Base-by-base conservation (phyloP, 2,888 invertebrate species). In the Hypsopygia costalis region DNA sequence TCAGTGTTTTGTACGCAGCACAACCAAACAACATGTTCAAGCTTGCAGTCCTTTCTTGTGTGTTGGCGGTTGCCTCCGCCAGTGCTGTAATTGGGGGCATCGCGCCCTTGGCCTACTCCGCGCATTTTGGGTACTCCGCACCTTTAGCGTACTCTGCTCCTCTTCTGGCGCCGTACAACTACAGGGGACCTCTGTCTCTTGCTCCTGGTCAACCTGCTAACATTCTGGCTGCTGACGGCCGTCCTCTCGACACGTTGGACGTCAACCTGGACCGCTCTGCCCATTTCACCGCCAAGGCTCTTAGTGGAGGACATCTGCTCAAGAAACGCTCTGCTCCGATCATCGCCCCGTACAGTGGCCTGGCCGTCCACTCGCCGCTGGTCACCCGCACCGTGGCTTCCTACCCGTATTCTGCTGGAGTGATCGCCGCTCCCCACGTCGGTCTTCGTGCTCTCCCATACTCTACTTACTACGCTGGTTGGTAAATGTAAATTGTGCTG, bases 21-120 rank as follows among this genome's bases (percentile, higher is more conserved):
- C 85, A 86, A 82, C 81, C 83, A n/a, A n/a, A n/a, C n/a, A 82
- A 62, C 54, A 89, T 89, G 89, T 68, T 86, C 72, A 86, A 87
- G 68, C 73, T 89, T 88, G 90, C 91, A 87, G 91, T 91, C 75
- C 90, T 92, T 82, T 91, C 89, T 65, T 91, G 91, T 79, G 67
- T 92, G 59, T 55, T 92, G 72, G 91, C 91, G 52, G 78, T 90
- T 52, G 91, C 86, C 53, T 81, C 86, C 45, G 91, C 92, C 11
- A 46, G 61, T 20, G 43, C 27, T 44, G 48, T 55, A 12, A 20
- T 64, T 41, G 46, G 44, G 22, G 44, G 41, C 12, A 36, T 52
- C 40, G 49, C 69, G 41, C 55, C 38, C 40, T 11, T 31, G 6
- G 30, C 30, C 10, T 22, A 31, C 30, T 37, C 30, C n/a, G n/a